phyloP scores from a whole-genome alignment of 2,797 vertebrate species.

The Pteropus rufus region DNA sequence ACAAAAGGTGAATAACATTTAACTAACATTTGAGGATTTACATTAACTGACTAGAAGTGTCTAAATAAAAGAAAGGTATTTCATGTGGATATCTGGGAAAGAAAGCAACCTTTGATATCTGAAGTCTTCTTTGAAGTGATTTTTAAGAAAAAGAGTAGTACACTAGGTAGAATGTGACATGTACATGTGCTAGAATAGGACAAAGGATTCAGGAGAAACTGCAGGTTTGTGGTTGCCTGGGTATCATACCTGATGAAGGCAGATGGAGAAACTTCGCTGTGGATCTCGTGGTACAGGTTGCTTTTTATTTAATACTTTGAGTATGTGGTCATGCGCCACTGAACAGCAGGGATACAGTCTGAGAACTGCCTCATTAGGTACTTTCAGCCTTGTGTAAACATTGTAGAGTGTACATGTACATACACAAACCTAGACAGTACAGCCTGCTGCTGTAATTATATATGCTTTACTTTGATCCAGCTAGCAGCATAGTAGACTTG shows the following conservation, averaged over 20 bases:
- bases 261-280: too few relatives aligned
- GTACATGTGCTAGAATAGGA: not conserved
- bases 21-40: not conserved
- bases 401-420: too few relatives aligned
- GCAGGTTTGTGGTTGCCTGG: not conserved
- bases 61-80: not conserved
- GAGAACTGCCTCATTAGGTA: too few relatives aligned
- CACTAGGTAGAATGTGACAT: not conserved
- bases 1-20: not conserved
- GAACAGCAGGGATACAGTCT: not conserved
- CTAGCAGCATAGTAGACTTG: not conserved
- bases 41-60: not conserved
- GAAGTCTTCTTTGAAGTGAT: not conserved
- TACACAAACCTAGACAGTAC: fast-evolving
- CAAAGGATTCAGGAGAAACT: not conserved
- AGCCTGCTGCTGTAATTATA: too few relatives aligned
- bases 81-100: not conserved
- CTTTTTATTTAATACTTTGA: not conserved
- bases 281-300: not conserved
- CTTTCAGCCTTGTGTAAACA: not conserved
- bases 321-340: not conserved
- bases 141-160: not conserved
- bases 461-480: not conserved
- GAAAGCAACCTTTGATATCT: not conserved
- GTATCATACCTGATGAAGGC: not conserved